Conservation (phyloP, 2,888 invertebrate species). For the Nipponacmea schrenckii region DNA sequence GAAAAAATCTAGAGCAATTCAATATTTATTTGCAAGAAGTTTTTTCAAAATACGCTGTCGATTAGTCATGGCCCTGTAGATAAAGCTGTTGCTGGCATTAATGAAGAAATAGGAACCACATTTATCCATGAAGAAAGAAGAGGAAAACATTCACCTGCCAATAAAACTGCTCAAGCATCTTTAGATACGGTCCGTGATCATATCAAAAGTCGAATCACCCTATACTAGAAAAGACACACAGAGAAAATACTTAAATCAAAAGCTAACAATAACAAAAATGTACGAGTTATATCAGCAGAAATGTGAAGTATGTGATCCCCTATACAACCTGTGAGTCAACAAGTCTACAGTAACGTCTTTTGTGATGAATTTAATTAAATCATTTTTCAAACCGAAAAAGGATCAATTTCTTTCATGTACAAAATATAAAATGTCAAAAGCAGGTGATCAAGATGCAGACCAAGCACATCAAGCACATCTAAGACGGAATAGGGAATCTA, state of each 20-base stretch:
- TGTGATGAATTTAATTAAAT: slow-evolving; percentile 4
- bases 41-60: not conserved
- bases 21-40: not conserved
- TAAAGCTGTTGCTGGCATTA: not conserved
- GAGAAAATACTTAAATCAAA: not conserved
- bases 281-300: not conserved
- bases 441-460: not conserved
- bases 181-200: not conserved
- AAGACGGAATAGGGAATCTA: not conserved
- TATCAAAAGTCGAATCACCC: slow-evolving; percentile 1
- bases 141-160: not conserved
- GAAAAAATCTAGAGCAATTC: not conserved
- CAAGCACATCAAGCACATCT: not conserved
- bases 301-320: not conserved
- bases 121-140: not conserved
- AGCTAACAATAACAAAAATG: not conserved
- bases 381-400: slow-evolving; percentile 11
- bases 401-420: slow-evolving; percentile 10
- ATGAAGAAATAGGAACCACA: not conserved
- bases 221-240: slow-evolving; percentile 14
- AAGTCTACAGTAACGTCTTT: not conserved
- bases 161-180: not conserved
- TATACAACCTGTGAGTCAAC: not conserved
- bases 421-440: not conserved
- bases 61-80: not conserved